A percentile compares a stretch with the other conserved stretches of the same genome.
These are phyloP conservation scores for Zele albiditarsus DNA, from an alignment of 2,888 invertebrate genomes.

Conservation along the genomic window DNA sequence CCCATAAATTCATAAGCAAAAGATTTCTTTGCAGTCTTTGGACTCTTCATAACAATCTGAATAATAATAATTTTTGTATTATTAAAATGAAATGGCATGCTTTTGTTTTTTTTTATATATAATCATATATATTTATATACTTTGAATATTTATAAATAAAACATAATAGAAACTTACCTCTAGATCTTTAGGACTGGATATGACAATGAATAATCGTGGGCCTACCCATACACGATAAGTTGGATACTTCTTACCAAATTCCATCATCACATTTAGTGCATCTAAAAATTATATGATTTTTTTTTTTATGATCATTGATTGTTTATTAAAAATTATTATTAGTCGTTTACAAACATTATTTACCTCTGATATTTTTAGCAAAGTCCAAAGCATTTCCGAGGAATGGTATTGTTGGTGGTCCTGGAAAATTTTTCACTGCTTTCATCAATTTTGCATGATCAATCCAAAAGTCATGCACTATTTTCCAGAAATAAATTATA, in stretches of 20 bases:
- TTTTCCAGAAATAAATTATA: background rate
- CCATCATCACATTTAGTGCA: background rate
- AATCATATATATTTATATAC: too few relatives aligned
- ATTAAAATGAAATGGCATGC: too few relatives aligned
- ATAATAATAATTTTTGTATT: too few relatives aligned
- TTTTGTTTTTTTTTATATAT: too few relatives aligned
- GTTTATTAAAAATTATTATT: background rate
- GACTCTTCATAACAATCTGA: background rate
- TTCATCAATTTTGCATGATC: constrained; percentile 10
- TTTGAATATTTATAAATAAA: too few relatives aligned
- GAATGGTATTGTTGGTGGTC: constrained; percentile 28
- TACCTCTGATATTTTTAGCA: constrained; percentile 3
- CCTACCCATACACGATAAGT: background rate
- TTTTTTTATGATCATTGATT: too few relatives aligned
- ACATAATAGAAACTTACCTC: background rate
- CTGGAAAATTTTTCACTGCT: constrained; percentile 15
- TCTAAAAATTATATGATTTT: background rate
- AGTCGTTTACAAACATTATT: background rate
- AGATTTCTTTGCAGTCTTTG: background rate
- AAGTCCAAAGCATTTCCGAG: constrained; percentile 24
- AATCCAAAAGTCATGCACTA: background rate
- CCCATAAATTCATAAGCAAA: background rate
- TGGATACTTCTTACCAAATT: background rate
- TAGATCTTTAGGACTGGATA: background rate
- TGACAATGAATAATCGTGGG: background rate